Evolutionary conservation across 2,113 vertebrate genomes (phyloP), one percentile per base, ranked within the genome.

Genomic region (Gopherus evgoodei): DNA sequence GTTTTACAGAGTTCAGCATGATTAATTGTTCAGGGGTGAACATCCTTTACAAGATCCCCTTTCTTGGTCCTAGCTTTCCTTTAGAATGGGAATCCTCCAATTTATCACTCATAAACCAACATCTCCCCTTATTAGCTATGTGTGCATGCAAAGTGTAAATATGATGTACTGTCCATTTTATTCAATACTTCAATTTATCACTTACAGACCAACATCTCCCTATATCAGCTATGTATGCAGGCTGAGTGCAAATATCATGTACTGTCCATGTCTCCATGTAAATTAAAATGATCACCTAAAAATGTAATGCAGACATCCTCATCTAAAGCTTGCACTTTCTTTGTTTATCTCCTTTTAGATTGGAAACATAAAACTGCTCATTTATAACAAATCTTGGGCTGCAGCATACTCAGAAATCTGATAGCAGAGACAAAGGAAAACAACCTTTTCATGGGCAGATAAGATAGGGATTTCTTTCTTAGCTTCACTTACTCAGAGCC

Each of bases 271-370:
- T 2, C 19, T 6, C 76, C 25, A 31, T 42, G 65, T 27, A 89
- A 87, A 82, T 19, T 1, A 86, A 87, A 54, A 42, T 22, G 80
- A 25, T 31, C 53, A 53, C 29, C 78, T 83, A 31, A n/a, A 91
- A 91, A 85, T 1, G 1, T 35, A 62, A 57, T 4, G 57, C 2
- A 50, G 4, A 87, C 90, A 25, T 69, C 53, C 5, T 88, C 10
- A 27, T 86, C 79, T 87, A 59, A 91, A 80, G 78, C 1, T 22
- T 89, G 14, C 1, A 22, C 92, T 92, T 85, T 29, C 2, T 47
- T 92, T 54, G 4, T 57, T 81, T 80, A 59, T 85, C 44, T 44
- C 14, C 8, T 88, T 54, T 86, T 21, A 88, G 89, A 84, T 90
- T 9, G 52, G 72, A 93, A 81, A 21, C 19, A 11, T 2, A 65